Conservation (phyloP, 1,140 invertebrate genomes). For the Ostrea edulis region DNA sequence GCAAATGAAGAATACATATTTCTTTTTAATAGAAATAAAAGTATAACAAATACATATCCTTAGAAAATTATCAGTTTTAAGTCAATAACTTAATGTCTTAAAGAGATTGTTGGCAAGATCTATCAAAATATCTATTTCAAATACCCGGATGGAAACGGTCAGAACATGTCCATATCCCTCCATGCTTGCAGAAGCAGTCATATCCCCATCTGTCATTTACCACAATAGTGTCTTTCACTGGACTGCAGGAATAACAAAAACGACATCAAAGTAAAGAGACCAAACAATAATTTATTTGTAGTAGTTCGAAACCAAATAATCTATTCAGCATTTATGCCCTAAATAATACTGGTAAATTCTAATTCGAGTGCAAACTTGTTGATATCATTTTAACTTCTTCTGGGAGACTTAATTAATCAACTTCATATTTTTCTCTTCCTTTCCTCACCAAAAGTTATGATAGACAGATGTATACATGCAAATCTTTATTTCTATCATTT, state of each 20-base stretch:
- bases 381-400: neutral
- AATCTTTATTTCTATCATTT: neutral
- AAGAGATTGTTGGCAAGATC: neutral
- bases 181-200: slow-evolving; percentile 90
- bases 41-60: neutral
- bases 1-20: no score
- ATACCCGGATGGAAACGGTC: slow-evolving; percentile 91
- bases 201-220: slow-evolving; percentile 93
- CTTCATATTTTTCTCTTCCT: no score
- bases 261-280: no score
- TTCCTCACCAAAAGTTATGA: no score
- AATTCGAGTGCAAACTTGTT: neutral
- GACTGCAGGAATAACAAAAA: slow-evolving; percentile 78
- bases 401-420: neutral
- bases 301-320: neutral
- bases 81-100: neutral
- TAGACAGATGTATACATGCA: neutral
- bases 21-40: no score
- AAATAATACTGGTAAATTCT: no score
- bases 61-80: neutral
- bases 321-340: no score
- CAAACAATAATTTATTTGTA: neutral
- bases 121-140: neutral
- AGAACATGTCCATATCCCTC: slow-evolving; percentile 88
- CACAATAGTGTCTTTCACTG: slow-evolving; percentile 92